These are phyloP conservation scores for Drymodes brunneopygia DNA, from an alignment of 2,113 vertebrate species.

Conservation along the genomic window DNA sequence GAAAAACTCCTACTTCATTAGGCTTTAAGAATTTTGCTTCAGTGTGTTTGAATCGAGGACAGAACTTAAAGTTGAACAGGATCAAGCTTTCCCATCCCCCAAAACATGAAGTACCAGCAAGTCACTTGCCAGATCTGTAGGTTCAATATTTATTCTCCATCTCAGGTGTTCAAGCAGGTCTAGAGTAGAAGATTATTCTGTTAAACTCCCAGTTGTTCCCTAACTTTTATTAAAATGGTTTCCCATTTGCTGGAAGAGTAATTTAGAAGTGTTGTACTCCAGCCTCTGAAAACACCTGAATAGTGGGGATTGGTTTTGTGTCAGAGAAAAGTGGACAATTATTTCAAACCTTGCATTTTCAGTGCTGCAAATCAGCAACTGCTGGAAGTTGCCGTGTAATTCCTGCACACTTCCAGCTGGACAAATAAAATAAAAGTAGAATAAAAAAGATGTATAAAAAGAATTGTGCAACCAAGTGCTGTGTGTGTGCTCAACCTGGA, in stretches of 20 bases:
- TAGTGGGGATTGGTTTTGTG: conserved; percentile 51
- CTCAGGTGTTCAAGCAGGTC: background rate
- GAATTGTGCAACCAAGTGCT: background rate
- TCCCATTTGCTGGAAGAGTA: conserved; percentile 7
- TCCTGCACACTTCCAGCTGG: conserved; percentile 37
- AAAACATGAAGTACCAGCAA: background rate
- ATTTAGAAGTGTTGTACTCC: conserved; percentile 15
- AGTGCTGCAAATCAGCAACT: conserved; percentile 37
- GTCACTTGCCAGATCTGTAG: background rate
- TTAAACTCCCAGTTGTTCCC: background rate
- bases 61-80: background rate
- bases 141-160: background rate
- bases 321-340: conserved; percentile 19
- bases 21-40: background rate
- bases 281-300: conserved; percentile 16
- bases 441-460: background rate
- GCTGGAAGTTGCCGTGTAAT: conserved; percentile 25
- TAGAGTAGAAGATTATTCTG: background rate
- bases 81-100: background rate
- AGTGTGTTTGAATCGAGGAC: background rate
- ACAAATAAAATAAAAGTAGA: background rate
- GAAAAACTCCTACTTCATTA: background rate
- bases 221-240: conserved; percentile 7
- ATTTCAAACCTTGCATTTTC: conserved; percentile 53
- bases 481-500: background rate